Base-by-base conservation (phyloP, 1,140 invertebrate genomes). In the Pseudomyrmex cubaensis region DNA sequence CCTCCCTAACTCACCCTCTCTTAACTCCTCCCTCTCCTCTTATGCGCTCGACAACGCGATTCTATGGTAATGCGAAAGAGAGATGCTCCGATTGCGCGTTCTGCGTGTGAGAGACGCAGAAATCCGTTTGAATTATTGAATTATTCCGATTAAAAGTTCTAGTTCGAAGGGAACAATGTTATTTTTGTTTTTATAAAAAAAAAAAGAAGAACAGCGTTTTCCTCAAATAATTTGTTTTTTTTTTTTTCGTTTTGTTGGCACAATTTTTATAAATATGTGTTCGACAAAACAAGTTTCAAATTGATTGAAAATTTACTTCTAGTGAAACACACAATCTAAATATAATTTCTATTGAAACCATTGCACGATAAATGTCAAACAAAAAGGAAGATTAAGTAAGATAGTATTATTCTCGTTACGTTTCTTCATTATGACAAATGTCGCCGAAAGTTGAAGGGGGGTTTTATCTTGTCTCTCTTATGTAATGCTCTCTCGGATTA, bases 401-500 rank as follows among this genome's bases (percentile, higher is more conserved):
- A 61, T 46, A 54, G 1, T 0, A 54, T 66, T 0, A 46, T 44
- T 63, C 12, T 63, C 25, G 54, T 54, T 66, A 48, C 13, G 2
- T 10, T 2, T 35, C 2, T 67, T 3, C 9, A 20, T 66, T 76
- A 66, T 1, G n/a, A 20, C 2, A 54, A 13, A 5, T 10, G 44
- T 10, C 50, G 48, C 10, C 62, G 57, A 56, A 77, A 69, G 56
- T 0, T 77, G 9, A 44, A 77, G 67, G 50, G 17, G 2, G 4
- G 22, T 22, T 20, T 7, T 5, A 12, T 1, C 4, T 69, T 25
- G 25, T 35, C 0, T 35, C 0, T 35, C 35, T 35, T 35, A 35
- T 35, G 35, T 35, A 35, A 35, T 35, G 35, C 35, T 35, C 15
- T 77, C 35, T 54, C 50, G 62, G 50, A 77, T 77, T 77, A 77